These are phyloP conservation scores for Polypedilum pembai DNA, from an alignment of 1,140 invertebrate species.

Conservation along the genomic window DNA sequence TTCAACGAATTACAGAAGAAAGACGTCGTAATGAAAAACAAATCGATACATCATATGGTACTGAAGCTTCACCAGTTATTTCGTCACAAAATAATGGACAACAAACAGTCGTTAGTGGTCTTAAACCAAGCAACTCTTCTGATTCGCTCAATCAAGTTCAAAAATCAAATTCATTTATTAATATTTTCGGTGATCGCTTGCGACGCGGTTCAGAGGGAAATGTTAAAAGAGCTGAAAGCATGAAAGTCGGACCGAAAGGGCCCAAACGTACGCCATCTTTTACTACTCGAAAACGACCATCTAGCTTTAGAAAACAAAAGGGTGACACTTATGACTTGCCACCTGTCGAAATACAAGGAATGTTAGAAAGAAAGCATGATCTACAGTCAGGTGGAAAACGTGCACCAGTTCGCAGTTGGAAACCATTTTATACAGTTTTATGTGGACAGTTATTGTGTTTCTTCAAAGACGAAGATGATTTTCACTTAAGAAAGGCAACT, in stretches of 20 bases:
- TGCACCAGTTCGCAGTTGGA: slow-evolving; percentile 92
- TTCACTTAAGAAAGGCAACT: slow-evolving; percentile 76
- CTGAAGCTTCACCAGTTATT: slow-evolving; percentile 47
- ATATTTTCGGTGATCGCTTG: slow-evolving; percentile 64
- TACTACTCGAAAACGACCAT: slow-evolving; percentile 79
- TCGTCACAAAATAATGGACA: slow-evolving; percentile 38
- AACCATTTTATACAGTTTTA: slow-evolving; percentile 87
- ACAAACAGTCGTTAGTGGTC: neutral
- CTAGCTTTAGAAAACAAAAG: slow-evolving; percentile 73
- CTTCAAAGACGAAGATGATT: slow-evolving; percentile 93
- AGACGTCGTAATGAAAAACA: slow-evolving; percentile 63
- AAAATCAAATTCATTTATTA: slow-evolving; percentile 53
- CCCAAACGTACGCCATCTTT: slow-evolving; percentile 90
- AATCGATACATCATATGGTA: slow-evolving; percentile 50
- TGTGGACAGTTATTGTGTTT: slow-evolving; percentile 96
- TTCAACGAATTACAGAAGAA: slow-evolving; percentile 78
- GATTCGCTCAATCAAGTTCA: slow-evolving; percentile 33
- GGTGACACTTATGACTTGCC: slow-evolving; percentile 68
- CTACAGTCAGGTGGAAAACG: slow-evolving; percentile 87
- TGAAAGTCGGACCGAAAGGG: slow-evolving; percentile 66
- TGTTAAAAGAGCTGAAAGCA: slow-evolving; percentile 79
- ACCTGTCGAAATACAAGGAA: slow-evolving; percentile 84
- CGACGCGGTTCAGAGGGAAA: slow-evolving; percentile 54
- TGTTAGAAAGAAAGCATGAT: slow-evolving; percentile 89
- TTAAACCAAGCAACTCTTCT: neutral